Evolutionary conservation across 2,113 vertebrate species (phyloP).

Genomic region (Phyllostomus hastatus): DNA sequence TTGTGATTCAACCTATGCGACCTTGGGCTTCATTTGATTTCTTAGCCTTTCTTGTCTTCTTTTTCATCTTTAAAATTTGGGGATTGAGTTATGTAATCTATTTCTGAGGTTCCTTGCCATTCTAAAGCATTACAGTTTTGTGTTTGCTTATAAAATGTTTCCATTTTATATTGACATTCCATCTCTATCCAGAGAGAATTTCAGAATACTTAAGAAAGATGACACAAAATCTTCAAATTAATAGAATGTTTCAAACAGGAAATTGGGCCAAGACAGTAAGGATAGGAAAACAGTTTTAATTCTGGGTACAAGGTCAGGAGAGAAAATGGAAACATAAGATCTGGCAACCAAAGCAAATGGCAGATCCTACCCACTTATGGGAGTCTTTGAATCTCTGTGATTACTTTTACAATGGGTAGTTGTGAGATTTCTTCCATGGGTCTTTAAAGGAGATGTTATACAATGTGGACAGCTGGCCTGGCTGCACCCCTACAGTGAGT

Average conservation of each 20-base stretch:
- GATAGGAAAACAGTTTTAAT: neutral
- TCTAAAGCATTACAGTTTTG: neutral
- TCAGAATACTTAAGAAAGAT: neutral
- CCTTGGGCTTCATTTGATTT: neutral
- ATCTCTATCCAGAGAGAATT: neutral
- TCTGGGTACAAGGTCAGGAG: neutral
- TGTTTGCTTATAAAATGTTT: neutral
- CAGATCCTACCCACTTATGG: neutral
- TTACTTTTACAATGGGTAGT: neutral
- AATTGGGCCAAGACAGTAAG: neutral
- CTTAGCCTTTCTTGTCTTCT: neutral
- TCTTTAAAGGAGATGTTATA: neutral
- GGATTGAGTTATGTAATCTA: neutral
- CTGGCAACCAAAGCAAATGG: neutral
- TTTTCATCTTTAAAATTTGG: conserved; percentile 20
- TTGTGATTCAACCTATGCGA: neutral
- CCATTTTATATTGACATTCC: neutral
- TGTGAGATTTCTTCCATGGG: neutral
- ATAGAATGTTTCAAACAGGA: neutral
- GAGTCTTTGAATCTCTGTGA: neutral
- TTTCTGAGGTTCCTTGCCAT: neutral
- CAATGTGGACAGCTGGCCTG: no score
- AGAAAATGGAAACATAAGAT: neutral
- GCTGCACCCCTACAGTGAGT: no score
- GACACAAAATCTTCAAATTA: neutral